These are phyloP conservation scores for Dolichotis patagonum DNA, from an alignment of 2,113 vertebrate species.

Conservation along the genomic window DNA sequence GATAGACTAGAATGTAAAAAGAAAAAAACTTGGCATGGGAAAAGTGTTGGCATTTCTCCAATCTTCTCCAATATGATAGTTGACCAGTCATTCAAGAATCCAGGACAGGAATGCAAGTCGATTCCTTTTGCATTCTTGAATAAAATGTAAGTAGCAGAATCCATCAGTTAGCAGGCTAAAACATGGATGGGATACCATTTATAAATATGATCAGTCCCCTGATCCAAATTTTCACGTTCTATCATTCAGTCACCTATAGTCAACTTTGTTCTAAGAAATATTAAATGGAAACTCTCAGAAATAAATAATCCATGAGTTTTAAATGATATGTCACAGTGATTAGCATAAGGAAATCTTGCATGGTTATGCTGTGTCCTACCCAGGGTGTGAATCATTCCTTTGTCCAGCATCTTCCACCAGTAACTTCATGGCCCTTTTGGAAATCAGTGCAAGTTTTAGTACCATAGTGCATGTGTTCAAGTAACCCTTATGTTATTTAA, in stretches of 20 bases:
- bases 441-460: neutral
- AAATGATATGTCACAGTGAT: neutral
- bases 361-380: too few species aligned
- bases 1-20: neutral
- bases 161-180: neutral
- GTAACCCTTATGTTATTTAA: neutral
- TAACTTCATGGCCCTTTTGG: neutral
- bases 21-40: neutral
- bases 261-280: neutral
- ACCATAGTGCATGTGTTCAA: too few species aligned
- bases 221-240: neutral
- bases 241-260: neutral
- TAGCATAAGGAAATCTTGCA: neutral
- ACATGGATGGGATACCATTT: neutral
- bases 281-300: neutral
- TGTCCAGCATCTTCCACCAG: neutral
- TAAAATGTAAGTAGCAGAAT: neutral
- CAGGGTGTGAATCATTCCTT: neutral
- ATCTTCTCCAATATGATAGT: neutral
- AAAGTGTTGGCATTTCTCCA: rapidly evolving
- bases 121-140: neutral
- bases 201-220: neutral
- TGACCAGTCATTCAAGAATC: neutral
- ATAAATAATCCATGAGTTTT: neutral
- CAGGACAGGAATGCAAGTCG: neutral